phyloP scores from a whole-genome alignment of 2,797 vertebrate species.

The Phalloptychus januarius region DNA sequence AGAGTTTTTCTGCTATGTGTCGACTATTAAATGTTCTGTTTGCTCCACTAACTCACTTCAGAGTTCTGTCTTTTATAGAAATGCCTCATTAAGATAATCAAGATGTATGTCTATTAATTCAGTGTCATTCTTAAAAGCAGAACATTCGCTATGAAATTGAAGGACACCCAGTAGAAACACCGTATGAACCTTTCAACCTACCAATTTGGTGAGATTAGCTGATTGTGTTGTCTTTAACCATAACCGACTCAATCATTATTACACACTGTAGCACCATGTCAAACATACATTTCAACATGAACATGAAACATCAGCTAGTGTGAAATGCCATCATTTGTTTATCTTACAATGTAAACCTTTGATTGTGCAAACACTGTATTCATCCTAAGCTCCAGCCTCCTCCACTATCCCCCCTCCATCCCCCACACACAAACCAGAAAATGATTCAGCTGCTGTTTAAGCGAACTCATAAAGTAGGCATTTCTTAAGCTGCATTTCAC shows the following conservation, averaged over 20 bases:
- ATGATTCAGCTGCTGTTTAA: background rate
- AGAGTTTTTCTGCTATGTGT: background rate
- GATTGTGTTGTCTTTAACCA: background rate
- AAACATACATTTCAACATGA: background rate
- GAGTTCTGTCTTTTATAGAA: background rate
- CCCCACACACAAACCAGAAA: background rate
- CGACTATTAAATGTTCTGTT: no score
- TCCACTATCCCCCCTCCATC: background rate
- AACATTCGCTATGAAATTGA: background rate
- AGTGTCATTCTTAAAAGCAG: background rate
- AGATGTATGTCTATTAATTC: background rate
- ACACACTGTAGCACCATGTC: background rate
- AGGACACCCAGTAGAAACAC: background rate
- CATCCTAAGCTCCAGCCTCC: background rate
- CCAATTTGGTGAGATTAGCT: background rate
- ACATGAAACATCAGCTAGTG: no score
- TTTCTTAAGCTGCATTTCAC: conserved; percentile 3
- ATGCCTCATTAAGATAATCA: background rate
- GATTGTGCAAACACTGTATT: background rate
- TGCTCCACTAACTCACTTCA: background rate
- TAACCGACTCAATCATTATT: background rate
- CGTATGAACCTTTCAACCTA: background rate
- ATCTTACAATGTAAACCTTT: background rate
- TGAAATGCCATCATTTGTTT: no score
- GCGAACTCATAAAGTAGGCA: no score